Base-by-base conservation (phyloP, 2,797 vertebrate species). In the Bovichtus diacanthus region DNA sequence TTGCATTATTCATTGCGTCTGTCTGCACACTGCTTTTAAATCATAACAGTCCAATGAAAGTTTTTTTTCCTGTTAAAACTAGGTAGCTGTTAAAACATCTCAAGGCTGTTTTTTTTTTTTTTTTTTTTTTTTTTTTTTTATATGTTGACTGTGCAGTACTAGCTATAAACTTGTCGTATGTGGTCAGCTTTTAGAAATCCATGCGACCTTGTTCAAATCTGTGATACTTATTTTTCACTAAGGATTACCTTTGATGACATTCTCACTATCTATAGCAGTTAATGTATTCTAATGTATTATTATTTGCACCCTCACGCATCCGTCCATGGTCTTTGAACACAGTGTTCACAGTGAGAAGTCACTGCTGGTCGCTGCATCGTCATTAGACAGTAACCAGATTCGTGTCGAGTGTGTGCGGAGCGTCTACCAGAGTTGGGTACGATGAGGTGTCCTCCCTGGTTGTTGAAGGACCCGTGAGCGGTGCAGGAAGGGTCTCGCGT, bases 401-500 rank as follows among this genome's bases (percentile, higher is more conserved):
- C 12, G 60, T 25, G 34, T 41, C 21, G 18, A 21, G n/a, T 16
- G 9, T 44, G 5, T 68, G 13, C 13, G 29, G 56, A 47, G 51
- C 0, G 43, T 80, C 92, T 94, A 97, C 97, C 97, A 88, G 97
- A 97, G 89, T 96, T 97, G 51, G 97, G 97, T 23, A 98, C 95
- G 43, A 98, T 96, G 11, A 98, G 95, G 78, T 98, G 97, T 39
- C 97, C 97, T 27, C 97, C 97, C 43, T 98, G 95, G 61, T 96
- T 96, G 90, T 97, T 98, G 92, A 98, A 99, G 78, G 96, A 97
- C 11, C 97, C 97, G 64, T 97, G 96, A 1, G 96, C 97, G 0
- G 96, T 96, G 70, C 97, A 98, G 0, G 96, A 97, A 0, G 97
- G 97, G 68, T 99, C 97, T 2, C 96, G 94, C 53, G 96, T 97